Base-by-base conservation (phyloP, 2,113 vertebrate genomes). In the Microtus oregoni region DNA sequence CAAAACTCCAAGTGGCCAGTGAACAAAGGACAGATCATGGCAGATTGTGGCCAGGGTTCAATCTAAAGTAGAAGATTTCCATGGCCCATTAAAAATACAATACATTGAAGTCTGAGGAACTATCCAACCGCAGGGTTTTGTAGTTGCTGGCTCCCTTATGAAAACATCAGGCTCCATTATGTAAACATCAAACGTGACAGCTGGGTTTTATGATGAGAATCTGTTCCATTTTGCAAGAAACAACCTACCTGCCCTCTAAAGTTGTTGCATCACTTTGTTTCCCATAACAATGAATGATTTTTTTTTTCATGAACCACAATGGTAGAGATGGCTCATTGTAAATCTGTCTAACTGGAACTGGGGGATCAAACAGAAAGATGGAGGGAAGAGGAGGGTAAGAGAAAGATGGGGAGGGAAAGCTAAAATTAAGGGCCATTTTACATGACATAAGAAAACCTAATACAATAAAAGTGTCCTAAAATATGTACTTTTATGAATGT, bases 81-180 rank as follows among this genome's bases (percentile, higher is more conserved):
- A 52, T 19, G 52, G 30, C 41, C 63, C 52, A 50, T 30, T 52
- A 47, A 55, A 50, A 8, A 58, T n/a, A n/a, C n/a, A n/a, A n/a
- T 58, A 38, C 30, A 55, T 61, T 44, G 79, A 63, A 76, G 70
- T 35, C 2, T 73, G 81, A 90, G 79, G 30, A 87, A 85, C 32
- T 15, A 65, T 7, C 5, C 35, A 68, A 28, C 7, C 9, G 3
- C 35, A 70, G 47, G 9, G 35, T 91, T 85, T 95, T 50, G 19
- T 28, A 86, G 35, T 76, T 83, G 55, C 67, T 20, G 76, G 11
- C 10, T 83, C 47, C 26, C 76, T 38, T 50, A 58, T 68, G 24
- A 70, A 77, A 75, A 91, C 83, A 65, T 75, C 44, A 96, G 52
- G 52, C 52, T n/a, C n/a, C n/a, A n/a, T n/a, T n/a, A n/a, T n/a